Evolutionary conservation across 2,797 vertebrate species (phyloP).

Genomic region (Danio jaintianensis): DNA sequence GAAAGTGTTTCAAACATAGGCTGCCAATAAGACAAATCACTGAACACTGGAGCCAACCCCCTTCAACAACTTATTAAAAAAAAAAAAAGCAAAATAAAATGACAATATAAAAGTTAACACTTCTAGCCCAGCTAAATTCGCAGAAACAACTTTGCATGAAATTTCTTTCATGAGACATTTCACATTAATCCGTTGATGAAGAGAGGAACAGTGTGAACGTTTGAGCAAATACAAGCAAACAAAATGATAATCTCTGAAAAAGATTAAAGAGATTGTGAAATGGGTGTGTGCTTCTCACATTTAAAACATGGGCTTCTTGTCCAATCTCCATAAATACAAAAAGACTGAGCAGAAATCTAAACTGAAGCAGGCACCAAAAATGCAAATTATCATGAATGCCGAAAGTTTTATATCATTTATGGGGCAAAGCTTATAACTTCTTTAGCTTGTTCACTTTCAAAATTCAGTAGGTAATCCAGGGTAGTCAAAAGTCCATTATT

Average conservation of each 20-base stretch:
- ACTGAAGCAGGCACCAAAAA: not conserved
- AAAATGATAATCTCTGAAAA: constrained; percentile 1
- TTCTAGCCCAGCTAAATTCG: not conserved
- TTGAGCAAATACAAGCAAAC: not conserved
- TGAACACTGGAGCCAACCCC: not conserved
- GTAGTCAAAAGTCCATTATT: too few species aligned
- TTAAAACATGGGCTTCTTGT: not conserved
- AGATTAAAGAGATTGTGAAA: constrained; percentile 42
- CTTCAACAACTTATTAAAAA: not conserved
- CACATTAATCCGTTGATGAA: not conserved
- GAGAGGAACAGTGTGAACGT: constrained; percentile 3
- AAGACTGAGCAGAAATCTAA: constrained; percentile 40
- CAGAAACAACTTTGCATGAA: not conserved
- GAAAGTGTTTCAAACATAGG: constrained; percentile 14
- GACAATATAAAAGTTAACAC: too few species aligned
- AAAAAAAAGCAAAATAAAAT: not conserved
- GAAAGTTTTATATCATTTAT: too few species aligned
- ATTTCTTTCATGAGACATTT: not conserved
- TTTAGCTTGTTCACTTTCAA: too few species aligned
- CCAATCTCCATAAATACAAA: constrained; percentile 24
- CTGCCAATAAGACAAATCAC: constrained; percentile 36
- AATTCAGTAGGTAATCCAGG: too few species aligned
- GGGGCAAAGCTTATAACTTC: too few species aligned
- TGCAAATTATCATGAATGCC: too few species aligned
- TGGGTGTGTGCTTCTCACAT: constrained; percentile 22